These are phyloP conservation scores for Griposia aprilina DNA, from an alignment of 2,888 invertebrate genomes.

Conservation along the genomic window DNA sequence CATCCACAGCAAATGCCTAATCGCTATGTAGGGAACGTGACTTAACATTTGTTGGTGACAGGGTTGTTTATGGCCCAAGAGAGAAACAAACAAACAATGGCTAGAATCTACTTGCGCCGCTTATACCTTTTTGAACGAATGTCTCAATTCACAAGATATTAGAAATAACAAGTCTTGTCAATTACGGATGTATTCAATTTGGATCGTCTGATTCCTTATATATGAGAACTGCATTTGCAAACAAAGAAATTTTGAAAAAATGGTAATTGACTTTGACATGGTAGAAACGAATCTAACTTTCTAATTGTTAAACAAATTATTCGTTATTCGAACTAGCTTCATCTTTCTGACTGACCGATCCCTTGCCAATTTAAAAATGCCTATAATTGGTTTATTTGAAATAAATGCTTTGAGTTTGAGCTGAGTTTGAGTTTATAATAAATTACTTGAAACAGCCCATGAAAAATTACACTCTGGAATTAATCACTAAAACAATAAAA, in stretches of 20 bases:
- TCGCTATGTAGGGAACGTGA: constrained; percentile 47
- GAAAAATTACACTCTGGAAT: not conserved
- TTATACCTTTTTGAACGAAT: not conserved
- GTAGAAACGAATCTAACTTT: not conserved
- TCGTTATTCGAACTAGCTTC: not conserved
- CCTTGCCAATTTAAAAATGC: too few relatives aligned
- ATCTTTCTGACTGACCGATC: too few relatives aligned
- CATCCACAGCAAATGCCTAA: constrained; percentile 55
- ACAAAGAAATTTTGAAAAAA: not conserved
- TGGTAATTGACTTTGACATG: not conserved
- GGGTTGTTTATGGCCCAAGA: not conserved
- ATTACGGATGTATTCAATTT: not conserved
- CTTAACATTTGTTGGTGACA: constrained; percentile 15
- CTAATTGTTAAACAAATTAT: constrained; percentile 23
- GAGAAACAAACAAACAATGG: constrained; percentile 6
- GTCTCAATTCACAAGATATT: not conserved
- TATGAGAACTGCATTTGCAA: not conserved
- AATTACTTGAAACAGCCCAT: not conserved
- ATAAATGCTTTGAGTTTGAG: too few relatives aligned
- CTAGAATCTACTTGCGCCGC: not conserved
- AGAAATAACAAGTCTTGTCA: not conserved
- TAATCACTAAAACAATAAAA: not conserved
- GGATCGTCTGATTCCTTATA: not conserved
- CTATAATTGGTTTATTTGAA: too few relatives aligned
- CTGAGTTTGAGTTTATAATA: too few relatives aligned